A percentile compares a stretch with the other conserved stretches of the same genome.
These are phyloP conservation scores for Gryllus longicercus DNA, from an alignment of 2,888 invertebrate genomes.

Conservation along the genomic window DNA sequence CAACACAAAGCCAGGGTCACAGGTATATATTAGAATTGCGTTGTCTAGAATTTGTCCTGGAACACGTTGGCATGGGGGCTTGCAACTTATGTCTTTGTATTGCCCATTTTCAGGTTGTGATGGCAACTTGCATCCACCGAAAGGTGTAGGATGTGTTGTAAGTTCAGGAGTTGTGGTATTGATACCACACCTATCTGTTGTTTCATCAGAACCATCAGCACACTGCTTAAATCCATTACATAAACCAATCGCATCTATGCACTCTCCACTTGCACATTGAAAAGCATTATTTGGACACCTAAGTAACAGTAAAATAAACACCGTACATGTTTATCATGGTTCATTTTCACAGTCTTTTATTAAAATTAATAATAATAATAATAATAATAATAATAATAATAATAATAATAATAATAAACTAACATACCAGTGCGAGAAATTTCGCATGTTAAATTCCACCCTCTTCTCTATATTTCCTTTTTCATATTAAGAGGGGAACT, in stretches of 20 bases:
- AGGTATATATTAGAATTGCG: constrained; percentile 39
- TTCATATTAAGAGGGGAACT: too few relatives aligned
- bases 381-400: too few relatives aligned
- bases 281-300: constrained; percentile 56
- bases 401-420: too few relatives aligned
- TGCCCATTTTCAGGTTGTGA: constrained; percentile 39
- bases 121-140: constrained; percentile 37
- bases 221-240: constrained; percentile 55
- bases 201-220: constrained; percentile 53
- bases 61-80: constrained; percentile 38
- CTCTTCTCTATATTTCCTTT: too few relatives aligned
- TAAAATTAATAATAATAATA: too few relatives aligned
- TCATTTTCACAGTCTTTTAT: too few relatives aligned
- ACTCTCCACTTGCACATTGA: constrained; percentile 61
- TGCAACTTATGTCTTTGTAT: constrained; percentile 40
- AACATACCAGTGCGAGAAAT: too few relatives aligned
- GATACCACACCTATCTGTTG: constrained; percentile 22
- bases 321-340: too few relatives aligned
- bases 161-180: background rate
- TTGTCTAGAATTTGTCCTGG: constrained; percentile 38
- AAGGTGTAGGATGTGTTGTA: background rate
- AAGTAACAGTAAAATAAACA: background rate
- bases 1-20: constrained; percentile 41
- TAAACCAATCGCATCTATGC: constrained; percentile 54
- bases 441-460: too few relatives aligned